Conservation (phyloP, 2,888 invertebrate species). For the Zele albiditarsus region DNA sequence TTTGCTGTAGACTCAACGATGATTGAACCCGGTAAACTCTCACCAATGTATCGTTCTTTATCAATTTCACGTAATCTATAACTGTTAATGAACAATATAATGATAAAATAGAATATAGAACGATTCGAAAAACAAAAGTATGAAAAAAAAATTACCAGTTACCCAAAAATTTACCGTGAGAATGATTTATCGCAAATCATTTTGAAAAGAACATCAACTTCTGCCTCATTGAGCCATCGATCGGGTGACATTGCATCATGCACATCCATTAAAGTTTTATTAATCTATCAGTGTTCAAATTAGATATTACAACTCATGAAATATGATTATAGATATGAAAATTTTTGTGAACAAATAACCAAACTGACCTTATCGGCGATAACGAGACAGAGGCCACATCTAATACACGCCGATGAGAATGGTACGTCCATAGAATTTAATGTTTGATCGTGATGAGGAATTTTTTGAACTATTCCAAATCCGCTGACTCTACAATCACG, state of each 20-base stretch:
- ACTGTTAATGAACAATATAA: constrained; percentile 48
- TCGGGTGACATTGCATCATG: constrained; percentile 55
- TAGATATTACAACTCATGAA: not conserved
- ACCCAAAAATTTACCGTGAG: constrained; percentile 55
- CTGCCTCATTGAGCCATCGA: constrained; percentile 54
- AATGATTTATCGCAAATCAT: constrained; percentile 62
- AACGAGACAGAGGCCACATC: constrained; percentile 65
- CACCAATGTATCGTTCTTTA: constrained; percentile 60
- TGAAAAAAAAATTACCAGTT: not conserved
- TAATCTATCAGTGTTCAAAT: constrained; percentile 56
- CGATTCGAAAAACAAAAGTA: too few species aligned
- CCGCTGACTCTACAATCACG: constrained; percentile 51
- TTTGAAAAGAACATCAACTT: constrained; percentile 54
- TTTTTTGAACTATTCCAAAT: constrained; percentile 60
- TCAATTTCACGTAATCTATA: constrained; percentile 60
- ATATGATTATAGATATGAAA: not conserved
- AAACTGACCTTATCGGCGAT: constrained; percentile 62
- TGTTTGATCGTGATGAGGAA: constrained; percentile 53
- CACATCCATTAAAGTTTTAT: constrained; percentile 59
- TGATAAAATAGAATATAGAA: constrained; percentile 16
- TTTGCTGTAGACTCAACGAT: constrained; percentile 60
- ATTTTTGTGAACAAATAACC: not conserved
- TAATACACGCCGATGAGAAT: constrained; percentile 65
- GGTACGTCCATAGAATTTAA: constrained; percentile 50
- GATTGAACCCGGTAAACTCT: constrained; percentile 55